Percentiles rank a stretch among this genome's conserved stretches.
phyloP scores from a whole-genome alignment of 2,797 vertebrate species.

The Labeo calbasu region DNA sequence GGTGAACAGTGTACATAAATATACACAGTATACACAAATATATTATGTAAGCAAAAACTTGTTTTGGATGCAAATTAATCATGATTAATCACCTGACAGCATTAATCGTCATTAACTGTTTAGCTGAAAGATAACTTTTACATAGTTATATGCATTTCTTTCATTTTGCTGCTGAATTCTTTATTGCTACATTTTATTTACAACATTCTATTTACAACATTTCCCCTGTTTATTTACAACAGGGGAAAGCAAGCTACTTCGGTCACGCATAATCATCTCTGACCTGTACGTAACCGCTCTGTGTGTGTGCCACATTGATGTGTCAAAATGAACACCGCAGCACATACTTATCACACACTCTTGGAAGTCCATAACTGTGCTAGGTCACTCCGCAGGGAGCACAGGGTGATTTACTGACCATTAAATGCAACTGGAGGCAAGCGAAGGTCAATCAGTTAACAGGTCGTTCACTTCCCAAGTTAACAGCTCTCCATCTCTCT shows the following conservation, averaged over 20 bases:
- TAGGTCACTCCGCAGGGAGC: not conserved
- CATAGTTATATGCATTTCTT: not conserved
- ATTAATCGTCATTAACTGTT: too few relatives aligned
- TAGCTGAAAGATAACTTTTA: not conserved
- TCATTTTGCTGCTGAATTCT: too few relatives aligned
- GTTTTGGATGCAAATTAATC: too few relatives aligned
- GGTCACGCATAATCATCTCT: not conserved
- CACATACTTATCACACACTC: constrained; percentile 38
- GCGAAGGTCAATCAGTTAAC: constrained; percentile 39
- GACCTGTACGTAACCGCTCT: not conserved
- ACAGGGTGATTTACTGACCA: constrained; percentile 18
- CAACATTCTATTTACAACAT: not conserved
- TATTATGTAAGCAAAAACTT: too few relatives aligned
- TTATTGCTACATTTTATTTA: not conserved
- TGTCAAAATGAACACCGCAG: constrained; percentile 3
- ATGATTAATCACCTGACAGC: too few relatives aligned
- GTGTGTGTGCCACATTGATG: not conserved
- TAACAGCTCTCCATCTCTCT: not conserved
- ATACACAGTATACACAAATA: too few relatives aligned
- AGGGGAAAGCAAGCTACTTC: not conserved
- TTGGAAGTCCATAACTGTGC: constrained; percentile 30
- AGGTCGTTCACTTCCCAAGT: not conserved
- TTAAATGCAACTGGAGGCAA: constrained; percentile 36
- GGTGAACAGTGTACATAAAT: too few relatives aligned
- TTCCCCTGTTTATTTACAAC: too few relatives aligned